phyloP scores from a whole-genome alignment of 1,140 invertebrate species.

The Parasteatoda tepidariorum region DNA sequence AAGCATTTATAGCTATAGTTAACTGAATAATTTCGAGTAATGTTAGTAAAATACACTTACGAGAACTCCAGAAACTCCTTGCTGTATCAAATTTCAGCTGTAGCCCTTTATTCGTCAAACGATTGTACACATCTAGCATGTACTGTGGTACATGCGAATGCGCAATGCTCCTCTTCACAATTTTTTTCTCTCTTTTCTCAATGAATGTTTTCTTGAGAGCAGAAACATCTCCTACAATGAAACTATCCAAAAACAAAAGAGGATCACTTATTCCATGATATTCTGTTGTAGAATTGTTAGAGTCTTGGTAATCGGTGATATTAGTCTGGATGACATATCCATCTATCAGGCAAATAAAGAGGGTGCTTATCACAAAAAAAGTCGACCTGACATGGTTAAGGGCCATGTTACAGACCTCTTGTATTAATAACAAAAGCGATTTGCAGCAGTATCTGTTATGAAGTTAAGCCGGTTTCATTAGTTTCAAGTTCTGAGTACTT shows the following conservation, averaged over 20 bases:
- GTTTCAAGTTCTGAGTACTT: too few species aligned
- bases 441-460: too few species aligned
- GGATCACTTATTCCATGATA: neutral
- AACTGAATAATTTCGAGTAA: too few species aligned
- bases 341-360: neutral
- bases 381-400: too few species aligned
- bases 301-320: neutral
- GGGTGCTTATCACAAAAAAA: too few species aligned
- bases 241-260: constrained; percentile 35
- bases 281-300: too few species aligned
- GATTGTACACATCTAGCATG: constrained; percentile 43
- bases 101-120: constrained; percentile 10
- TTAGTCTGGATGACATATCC: neutral
- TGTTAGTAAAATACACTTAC: too few species aligned
- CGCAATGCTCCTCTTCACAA: constrained; percentile 19
- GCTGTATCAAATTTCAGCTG: constrained; percentile 44
- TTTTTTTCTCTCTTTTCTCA: neutral
- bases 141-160: constrained; percentile 10
- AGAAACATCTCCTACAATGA: neutral
- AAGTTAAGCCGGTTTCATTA: too few species aligned
- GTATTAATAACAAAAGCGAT: too few species aligned
- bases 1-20: too few species aligned
- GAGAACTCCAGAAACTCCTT: constrained; percentile 36
- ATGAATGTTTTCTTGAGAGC: neutral
- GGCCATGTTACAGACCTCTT: too few species aligned